Evolutionary conservation across 1,140 invertebrate species (phyloP).

Genomic region (Frieseomelitta varia): DNA sequence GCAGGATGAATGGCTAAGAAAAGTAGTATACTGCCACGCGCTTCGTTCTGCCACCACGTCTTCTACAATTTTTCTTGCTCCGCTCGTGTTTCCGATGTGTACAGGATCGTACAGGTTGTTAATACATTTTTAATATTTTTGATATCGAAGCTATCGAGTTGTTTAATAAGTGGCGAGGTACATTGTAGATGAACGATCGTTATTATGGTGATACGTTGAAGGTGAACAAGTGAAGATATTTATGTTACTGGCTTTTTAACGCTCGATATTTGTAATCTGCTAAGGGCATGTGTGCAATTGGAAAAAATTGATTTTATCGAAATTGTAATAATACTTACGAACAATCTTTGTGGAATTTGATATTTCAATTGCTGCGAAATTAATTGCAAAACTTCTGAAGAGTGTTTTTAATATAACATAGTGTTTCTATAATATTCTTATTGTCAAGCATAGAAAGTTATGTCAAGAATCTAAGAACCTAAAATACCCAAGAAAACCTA

Average conservation of each 20-base stretch:
- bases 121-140: neutral
- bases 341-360: too few relatives aligned
- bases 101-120: neutral
- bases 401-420: too few relatives aligned
- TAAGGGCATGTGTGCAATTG: too few relatives aligned
- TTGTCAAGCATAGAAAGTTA: too few relatives aligned
- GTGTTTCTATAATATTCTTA: too few relatives aligned
- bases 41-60: constrained; percentile 16
- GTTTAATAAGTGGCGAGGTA: neutral
- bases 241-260: neutral
- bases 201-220: neutral
- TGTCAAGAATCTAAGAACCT: too few relatives aligned
- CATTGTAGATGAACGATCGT: neutral
- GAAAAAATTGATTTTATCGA: too few relatives aligned
- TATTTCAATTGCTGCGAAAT: too few relatives aligned
- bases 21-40: constrained; percentile 53
- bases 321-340: too few relatives aligned
- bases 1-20: constrained; percentile 68
- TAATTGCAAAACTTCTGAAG: too few relatives aligned
- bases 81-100: neutral
- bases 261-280: too few relatives aligned
- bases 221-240: neutral
- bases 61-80: constrained; percentile 4
- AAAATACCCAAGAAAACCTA: too few relatives aligned
- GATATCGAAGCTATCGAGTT: neutral